Conservation (phyloP, 2,888 invertebrate species). For the Hydriomena furcata region DNA sequence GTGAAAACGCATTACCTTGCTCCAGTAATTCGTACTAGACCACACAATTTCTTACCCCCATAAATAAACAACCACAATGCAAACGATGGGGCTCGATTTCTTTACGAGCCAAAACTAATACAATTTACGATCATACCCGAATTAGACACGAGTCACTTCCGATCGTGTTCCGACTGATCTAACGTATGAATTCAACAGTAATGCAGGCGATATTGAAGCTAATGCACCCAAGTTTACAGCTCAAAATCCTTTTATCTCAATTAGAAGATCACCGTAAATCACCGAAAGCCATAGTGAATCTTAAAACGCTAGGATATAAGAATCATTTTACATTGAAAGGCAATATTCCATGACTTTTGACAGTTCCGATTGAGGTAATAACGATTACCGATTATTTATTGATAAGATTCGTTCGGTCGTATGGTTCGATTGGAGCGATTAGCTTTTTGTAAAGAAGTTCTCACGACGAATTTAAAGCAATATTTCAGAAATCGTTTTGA, state of each 20-base stretch:
- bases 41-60: constrained; percentile 12
- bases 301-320: not conserved
- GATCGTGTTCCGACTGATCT: constrained; percentile 10
- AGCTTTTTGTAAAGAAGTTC: constrained; percentile 6
- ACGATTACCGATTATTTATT: constrained; percentile 39
- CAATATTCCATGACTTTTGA: constrained; percentile 1
- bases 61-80: constrained; percentile 27
- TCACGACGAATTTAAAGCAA: constrained; percentile 5
- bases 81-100: constrained; percentile 53
- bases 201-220: not conserved
- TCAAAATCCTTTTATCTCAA: not conserved
- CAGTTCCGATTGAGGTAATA: constrained; percentile 27
- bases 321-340: not conserved
- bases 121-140: constrained; percentile 53
- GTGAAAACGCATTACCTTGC: constrained; percentile 1
- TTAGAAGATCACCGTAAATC: not conserved
- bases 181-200: not conserved
- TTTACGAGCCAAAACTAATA: constrained; percentile 71
- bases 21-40: constrained; percentile 8
- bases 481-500: not conserved
- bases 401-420: constrained; percentile 35
- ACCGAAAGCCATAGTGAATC: not conserved
- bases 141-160: constrained; percentile 27
- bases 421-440: constrained; percentile 24
- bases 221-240: not conserved